Percentiles rank a stretch among this genome's conserved stretches.
Conservation (phyloP, 2,113 vertebrate species). For the Chaetodon trifascialis region DNA sequence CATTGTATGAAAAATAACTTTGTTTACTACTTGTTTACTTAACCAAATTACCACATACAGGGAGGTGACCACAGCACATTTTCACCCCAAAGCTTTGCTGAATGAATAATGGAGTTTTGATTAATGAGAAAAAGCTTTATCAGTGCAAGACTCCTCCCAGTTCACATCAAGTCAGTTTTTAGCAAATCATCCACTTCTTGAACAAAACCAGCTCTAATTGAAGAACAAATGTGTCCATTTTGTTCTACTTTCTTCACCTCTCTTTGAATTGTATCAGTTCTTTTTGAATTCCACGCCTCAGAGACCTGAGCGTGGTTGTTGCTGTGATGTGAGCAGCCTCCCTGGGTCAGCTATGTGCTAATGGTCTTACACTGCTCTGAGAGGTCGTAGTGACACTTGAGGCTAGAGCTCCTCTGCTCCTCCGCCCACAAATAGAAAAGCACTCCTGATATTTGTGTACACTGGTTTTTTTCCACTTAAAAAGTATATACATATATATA, state of each 20-base stretch:
- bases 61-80: neutral
- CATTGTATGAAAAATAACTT: neutral
- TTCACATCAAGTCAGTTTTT: neutral
- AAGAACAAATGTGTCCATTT: neutral
- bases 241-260: neutral
- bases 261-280: constrained; percentile 10
- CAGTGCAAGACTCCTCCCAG: neutral
- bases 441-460: neutral
- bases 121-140: neutral
- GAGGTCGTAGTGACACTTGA: constrained; percentile 44
- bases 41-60: too few species aligned
- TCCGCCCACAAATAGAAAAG: constrained; percentile 10
- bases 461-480: neutral
- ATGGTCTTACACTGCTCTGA: constrained; percentile 44
- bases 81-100: neutral
- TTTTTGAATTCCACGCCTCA: constrained; percentile 5
- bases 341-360: constrained; percentile 50
- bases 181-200: neutral
- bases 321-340: constrained; percentile 11
- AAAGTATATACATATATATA: neutral
- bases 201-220: neutral
- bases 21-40: too few species aligned
- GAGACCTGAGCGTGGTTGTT: neutral
- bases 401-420: neutral
- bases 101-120: neutral